Percentiles rank a stretch among this genome's conserved stretches.
Evolutionary conservation across 37 sponge, comb jelly and placozoan species (phyloP).

Genomic region (Eunapius fragilis): DNA sequence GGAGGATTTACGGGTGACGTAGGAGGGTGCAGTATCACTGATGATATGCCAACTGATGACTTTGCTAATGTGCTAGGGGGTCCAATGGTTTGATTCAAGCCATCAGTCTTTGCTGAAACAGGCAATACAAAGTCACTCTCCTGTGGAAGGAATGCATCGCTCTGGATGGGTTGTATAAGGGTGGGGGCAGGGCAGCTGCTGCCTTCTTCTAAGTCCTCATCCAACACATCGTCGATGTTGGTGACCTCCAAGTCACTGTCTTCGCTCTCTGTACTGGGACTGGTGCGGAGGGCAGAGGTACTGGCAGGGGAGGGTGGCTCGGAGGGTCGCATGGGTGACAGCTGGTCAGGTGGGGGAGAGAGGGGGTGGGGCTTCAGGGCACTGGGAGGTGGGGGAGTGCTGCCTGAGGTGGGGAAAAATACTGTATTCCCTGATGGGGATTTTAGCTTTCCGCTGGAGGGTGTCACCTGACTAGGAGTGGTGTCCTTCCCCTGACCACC

Average conservation of each 20-base stretch:
- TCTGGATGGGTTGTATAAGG: not conserved
- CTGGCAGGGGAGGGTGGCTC: not conserved
- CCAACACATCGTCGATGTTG: slow-evolving; percentile 24
- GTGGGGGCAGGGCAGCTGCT: not conserved
- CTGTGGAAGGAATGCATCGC: not conserved
- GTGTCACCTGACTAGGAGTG: not conserved
- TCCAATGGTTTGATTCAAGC: not conserved
- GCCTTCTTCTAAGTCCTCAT: slow-evolving; percentile 19
- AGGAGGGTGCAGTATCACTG: not conserved
- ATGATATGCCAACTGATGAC: not conserved
- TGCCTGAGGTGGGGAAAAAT: not conserved
- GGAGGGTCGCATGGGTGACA: slow-evolving; percentile 1
- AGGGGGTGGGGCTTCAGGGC: not conserved
- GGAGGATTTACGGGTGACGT: not conserved
- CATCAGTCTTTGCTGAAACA: not conserved
- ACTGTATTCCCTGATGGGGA: not conserved
- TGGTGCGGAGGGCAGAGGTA: not conserved
- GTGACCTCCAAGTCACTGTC: slow-evolving; percentile 45
- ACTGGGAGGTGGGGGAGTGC: not conserved
- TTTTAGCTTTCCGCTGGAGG: not conserved
- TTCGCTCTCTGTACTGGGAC: not conserved
- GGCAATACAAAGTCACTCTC: not conserved
- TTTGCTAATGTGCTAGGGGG: no score
- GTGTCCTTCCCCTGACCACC: not conserved
- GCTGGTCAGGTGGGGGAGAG: not conserved